Conservation (phyloP, 2,797 vertebrate species). For the Micrastur ruficollis region DNA sequence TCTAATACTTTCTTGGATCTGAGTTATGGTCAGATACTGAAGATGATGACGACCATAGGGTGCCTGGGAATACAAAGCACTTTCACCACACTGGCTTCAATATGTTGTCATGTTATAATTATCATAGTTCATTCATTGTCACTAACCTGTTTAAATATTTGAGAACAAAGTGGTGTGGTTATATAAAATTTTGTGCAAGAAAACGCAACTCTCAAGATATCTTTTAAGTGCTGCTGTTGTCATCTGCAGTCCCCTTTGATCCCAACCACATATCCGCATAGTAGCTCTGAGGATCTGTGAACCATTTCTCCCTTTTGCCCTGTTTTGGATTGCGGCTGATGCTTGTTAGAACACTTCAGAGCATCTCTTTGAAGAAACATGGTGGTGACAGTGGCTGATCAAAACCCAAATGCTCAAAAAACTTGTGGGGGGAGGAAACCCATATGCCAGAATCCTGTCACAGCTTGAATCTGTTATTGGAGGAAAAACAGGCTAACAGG, state of each 20-base stretch:
- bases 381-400: conserved; percentile 28
- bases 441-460: conserved; percentile 9
- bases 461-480: conserved; percentile 35
- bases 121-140: conserved; percentile 7
- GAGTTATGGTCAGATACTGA: not conserved
- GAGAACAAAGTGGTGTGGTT: conserved; percentile 47
- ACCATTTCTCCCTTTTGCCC: conserved; percentile 45
- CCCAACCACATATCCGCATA: not conserved
- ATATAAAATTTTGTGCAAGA: conserved; percentile 1
- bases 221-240: not conserved
- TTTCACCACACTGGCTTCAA: conserved; percentile 23
- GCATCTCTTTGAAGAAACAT: conserved; percentile 44
- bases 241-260: conserved; percentile 43
- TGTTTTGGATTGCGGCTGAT: conserved; percentile 35
- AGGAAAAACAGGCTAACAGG: not conserved
- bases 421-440: conserved; percentile 17
- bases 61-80: conserved; percentile 32
- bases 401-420: conserved; percentile 52
- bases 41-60: not conserved
- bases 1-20: not conserved
- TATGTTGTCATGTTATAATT: conserved; percentile 17
- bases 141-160: conserved; percentile 39
- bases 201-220: not conserved
- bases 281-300: conserved; percentile 53
- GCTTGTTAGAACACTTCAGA: conserved; percentile 30